Evolutionary conservation across 2,888 invertebrate species (phyloP).

Genomic region (Callimorpha dominula): DNA sequence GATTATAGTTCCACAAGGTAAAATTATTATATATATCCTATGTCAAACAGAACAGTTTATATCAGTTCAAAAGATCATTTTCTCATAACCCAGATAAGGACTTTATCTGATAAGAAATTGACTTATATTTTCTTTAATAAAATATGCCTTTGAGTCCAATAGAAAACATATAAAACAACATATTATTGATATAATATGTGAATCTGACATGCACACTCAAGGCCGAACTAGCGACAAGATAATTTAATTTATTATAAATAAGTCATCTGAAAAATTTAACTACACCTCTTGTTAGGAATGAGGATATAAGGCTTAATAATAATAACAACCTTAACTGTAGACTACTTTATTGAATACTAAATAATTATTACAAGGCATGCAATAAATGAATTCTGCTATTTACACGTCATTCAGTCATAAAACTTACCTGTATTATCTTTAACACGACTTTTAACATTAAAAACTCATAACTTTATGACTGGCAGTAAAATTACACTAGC

Average conservation of each 20-base stretch:
- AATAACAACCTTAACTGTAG: background rate
- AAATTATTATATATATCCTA: background rate
- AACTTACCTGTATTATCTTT: constrained; percentile 65
- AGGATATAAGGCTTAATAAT: too few relatives aligned
- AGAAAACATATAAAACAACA: background rate
- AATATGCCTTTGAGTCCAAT: background rate
- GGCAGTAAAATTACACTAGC: constrained; percentile 36
- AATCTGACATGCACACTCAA: constrained; percentile 1
- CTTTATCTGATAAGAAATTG: background rate
- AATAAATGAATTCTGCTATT: constrained; percentile 48
- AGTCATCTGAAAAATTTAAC: background rate
- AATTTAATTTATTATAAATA: background rate
- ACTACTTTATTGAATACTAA: background rate
- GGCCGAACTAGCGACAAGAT: constrained; percentile 8
- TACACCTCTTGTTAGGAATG: background rate
- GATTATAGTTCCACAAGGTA: too few relatives aligned
- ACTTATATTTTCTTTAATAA: background rate
- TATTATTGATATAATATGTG: background rate
- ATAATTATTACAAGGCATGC: constrained; percentile 13
- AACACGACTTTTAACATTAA: constrained; percentile 55
- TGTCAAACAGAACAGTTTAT: background rate
- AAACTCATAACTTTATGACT: constrained; percentile 57
- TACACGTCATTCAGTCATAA: constrained; percentile 77
- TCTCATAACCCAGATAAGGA: background rate
- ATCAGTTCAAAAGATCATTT: background rate